Conservation (phyloP, 92 coral and sea anemone genomes). For the Metridium senile region DNA sequence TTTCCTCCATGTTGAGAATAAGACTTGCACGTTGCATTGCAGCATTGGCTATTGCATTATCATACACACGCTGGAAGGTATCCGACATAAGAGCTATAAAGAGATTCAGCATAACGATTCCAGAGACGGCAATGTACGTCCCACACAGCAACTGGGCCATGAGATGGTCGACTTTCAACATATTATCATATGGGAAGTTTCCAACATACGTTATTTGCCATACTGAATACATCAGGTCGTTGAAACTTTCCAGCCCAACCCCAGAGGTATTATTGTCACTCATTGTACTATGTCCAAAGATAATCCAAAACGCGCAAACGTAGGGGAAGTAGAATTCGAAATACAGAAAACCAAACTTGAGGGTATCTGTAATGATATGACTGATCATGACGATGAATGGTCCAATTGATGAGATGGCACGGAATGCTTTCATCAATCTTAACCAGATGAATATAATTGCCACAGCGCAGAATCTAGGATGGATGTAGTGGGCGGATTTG, state of each 20-base stretch:
- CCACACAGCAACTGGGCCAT: slow-evolving; percentile 99
- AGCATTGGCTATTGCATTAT: slow-evolving; percentile 96
- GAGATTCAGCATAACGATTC: slow-evolving; percentile 86
- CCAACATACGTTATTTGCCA: slow-evolving; percentile 97
- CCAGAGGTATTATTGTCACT: slow-evolving; percentile 42
- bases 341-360: slow-evolving; percentile 86
- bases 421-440: slow-evolving; percentile 93
- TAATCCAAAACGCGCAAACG: slow-evolving; percentile 97
- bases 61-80: slow-evolving; percentile 98
- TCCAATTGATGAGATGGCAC: slow-evolving; percentile 83
- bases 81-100: slow-evolving; percentile 99
- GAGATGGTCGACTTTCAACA: slow-evolving; percentile 79
- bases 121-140: slow-evolving; percentile 89
- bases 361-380: slow-evolving; percentile 88
- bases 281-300: slow-evolving; percentile 88
- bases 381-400: slow-evolving; percentile 98
- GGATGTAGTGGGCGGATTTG: slow-evolving; percentile 60
- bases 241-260: slow-evolving; percentile 75
- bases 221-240: slow-evolving; percentile 93
- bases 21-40: slow-evolving; percentile 97
- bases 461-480: slow-evolving; percentile 83
- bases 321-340: slow-evolving; percentile 87
- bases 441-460: slow-evolving; percentile 93
- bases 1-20: slow-evolving; percentile 78
- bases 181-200: slow-evolving; percentile 92